Conservation (phyloP, 1,140 invertebrate species). For the Halesus radiatus region DNA sequence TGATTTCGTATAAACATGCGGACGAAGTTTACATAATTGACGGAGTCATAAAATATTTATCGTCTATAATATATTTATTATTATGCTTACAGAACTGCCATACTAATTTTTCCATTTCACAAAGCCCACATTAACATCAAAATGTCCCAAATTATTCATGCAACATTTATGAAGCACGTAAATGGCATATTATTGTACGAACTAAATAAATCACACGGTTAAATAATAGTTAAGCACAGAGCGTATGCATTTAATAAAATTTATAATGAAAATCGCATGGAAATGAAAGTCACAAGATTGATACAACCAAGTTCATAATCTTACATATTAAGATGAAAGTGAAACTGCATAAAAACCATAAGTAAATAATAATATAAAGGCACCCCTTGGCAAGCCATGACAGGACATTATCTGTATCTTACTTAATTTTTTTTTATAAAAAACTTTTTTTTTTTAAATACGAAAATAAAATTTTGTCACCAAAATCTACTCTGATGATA, state of each 20-base stretch:
- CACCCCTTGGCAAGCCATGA: no score
- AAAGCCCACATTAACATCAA: slow-evolving; percentile 13
- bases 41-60: slow-evolving; percentile 14
- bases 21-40: not conserved
- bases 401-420: no score
- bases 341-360: no score
- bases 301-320: no score
- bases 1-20: not conserved
- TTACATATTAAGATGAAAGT: no score
- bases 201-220: slow-evolving; percentile 15
- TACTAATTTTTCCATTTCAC: slow-evolving; percentile 11
- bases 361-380: no score
- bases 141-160: slow-evolving; percentile 12
- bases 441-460: no score
- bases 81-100: not conserved
- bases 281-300: no score
- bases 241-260: not conserved
- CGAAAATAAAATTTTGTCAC: no score
- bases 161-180: not conserved
- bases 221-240: not conserved
- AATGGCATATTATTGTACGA: slow-evolving; percentile 13
- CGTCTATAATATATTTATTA: not conserved
- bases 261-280: not conserved
- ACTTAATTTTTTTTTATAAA: no score
- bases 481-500: no score